Evolutionary conservation across 2,888 invertebrate genomes (phyloP).

Genomic region (Tortricodes alternella): DNA sequence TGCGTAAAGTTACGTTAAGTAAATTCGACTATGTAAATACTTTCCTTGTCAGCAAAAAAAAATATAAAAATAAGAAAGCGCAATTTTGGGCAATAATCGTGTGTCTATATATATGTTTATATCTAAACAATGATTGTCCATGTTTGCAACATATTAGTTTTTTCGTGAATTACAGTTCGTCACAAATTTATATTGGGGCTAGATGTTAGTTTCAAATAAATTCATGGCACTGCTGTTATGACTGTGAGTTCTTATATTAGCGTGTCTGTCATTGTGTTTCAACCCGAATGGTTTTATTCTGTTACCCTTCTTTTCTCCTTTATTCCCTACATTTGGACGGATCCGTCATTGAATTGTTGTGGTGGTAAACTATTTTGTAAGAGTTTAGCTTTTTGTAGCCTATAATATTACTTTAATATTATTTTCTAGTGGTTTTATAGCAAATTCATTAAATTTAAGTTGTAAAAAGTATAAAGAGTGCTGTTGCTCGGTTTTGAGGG

Average conservation of each 20-base stretch:
- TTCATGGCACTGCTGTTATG: constrained; percentile 1
- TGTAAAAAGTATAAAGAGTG: constrained; percentile 63
- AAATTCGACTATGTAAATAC: constrained; percentile 74
- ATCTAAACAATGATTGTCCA: constrained; percentile 34
- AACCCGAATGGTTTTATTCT: not conserved
- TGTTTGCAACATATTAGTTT: constrained; percentile 12
- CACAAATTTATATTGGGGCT: constrained; percentile 30
- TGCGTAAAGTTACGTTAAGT: constrained; percentile 58
- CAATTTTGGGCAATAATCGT: constrained; percentile 49
- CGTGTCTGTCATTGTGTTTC: not conserved
- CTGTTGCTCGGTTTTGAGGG: constrained; percentile 54
- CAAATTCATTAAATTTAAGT: constrained; percentile 62
- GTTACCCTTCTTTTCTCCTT: not conserved
- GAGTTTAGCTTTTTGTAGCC: constrained; percentile 55
- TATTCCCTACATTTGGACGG: not conserved
- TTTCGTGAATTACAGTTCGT: constrained; percentile 30
- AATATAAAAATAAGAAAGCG: constrained; percentile 43
- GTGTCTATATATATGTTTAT: constrained; percentile 39
- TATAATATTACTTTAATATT: constrained; percentile 64
- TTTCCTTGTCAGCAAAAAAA: constrained; percentile 51
- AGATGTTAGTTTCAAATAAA: constrained; percentile 14
- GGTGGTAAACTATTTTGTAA: constrained; percentile 53
- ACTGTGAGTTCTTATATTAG: not conserved
- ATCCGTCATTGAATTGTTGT: constrained; percentile 38
- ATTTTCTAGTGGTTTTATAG: constrained; percentile 36